Conservation (phyloP, 35 echinoderm and acorn worm genomes). For the Apostichopus japonicus region DNA sequence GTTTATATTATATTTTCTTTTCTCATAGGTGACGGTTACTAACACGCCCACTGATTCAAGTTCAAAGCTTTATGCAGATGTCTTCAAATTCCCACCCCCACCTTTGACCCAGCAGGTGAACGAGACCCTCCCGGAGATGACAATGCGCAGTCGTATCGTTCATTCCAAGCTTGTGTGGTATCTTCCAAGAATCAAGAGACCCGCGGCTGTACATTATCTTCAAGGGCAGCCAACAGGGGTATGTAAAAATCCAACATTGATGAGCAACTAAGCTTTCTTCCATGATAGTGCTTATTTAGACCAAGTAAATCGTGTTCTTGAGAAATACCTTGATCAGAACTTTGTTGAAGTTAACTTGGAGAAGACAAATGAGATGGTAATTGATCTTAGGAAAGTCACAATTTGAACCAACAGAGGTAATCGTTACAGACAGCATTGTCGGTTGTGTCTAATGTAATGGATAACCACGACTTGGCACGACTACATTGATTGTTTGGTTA, state of each 20-base stretch:
- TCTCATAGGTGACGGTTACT: not conserved
- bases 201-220: conserved; percentile 78
- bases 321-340: too few species aligned
- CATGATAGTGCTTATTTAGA: too few species aligned
- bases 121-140: conserved; percentile 29
- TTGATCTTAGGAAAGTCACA: too few species aligned
- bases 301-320: too few species aligned
- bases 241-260: not conserved
- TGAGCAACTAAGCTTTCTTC: too few species aligned
- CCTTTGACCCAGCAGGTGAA: not conserved
- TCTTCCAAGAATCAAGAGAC: conserved; percentile 63
- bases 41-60: not conserved
- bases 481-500: too few species aligned
- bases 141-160: conserved; percentile 66
- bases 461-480: too few species aligned
- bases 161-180: conserved; percentile 79
- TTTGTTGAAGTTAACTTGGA: too few species aligned
- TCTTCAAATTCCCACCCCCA: not conserved
- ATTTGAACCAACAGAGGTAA: too few species aligned
- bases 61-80: conserved; percentile 17
- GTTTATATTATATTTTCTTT: not conserved
- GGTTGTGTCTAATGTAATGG: too few species aligned
- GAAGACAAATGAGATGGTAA: too few species aligned
- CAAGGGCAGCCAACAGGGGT: conserved; percentile 78
- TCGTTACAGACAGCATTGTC: too few species aligned